These are phyloP conservation scores for Drosophila meridiana DNA, from an alignment of 2,888 invertebrate genomes.

Conservation along the genomic window DNA sequence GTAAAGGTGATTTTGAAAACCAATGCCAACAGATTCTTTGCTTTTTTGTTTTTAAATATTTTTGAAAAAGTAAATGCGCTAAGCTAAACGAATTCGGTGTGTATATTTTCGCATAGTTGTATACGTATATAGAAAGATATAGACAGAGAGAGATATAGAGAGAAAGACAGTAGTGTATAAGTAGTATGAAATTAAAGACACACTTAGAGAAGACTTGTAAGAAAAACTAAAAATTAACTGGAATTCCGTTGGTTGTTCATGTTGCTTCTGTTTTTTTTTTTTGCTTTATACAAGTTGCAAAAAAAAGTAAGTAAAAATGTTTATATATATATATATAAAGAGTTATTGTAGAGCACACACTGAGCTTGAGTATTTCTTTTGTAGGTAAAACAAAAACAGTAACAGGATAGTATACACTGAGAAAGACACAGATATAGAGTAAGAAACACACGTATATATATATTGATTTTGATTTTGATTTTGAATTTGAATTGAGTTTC, in stretches of 20 bases:
- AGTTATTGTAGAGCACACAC: constrained; percentile 41
- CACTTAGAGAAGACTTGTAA: constrained; percentile 67
- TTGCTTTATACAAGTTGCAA: constrained; percentile 55
- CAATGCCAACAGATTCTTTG: constrained; percentile 84
- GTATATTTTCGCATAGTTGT: constrained; percentile 35
- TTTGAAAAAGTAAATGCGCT: constrained; percentile 74
- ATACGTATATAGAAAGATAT: constrained; percentile 35
- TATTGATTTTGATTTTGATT: constrained; percentile 32
- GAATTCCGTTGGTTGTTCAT: constrained; percentile 15
- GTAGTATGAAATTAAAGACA: constrained; percentile 60
- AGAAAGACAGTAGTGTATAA: constrained; percentile 35
- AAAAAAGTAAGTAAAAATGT: constrained; percentile 43
- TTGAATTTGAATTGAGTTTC: constrained; percentile 56
- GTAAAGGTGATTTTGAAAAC: constrained; percentile 72
- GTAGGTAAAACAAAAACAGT: constrained; percentile 48
- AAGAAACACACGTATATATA: constrained; percentile 32
- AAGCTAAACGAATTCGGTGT: constrained; percentile 49
- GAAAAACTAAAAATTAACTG: constrained; percentile 54
- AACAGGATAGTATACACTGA: constrained; percentile 64
- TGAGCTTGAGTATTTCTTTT: constrained; percentile 33
- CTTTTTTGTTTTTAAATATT: constrained; percentile 68
- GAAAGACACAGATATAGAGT: constrained; percentile 51
- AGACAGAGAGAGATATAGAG: constrained; percentile 13
- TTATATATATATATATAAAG: constrained; percentile 9
- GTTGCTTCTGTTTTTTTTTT: constrained; percentile 22